Evolutionary conservation across 2,797 vertebrate species (phyloP).

Genomic region (Bradypodion ventrale): DNA sequence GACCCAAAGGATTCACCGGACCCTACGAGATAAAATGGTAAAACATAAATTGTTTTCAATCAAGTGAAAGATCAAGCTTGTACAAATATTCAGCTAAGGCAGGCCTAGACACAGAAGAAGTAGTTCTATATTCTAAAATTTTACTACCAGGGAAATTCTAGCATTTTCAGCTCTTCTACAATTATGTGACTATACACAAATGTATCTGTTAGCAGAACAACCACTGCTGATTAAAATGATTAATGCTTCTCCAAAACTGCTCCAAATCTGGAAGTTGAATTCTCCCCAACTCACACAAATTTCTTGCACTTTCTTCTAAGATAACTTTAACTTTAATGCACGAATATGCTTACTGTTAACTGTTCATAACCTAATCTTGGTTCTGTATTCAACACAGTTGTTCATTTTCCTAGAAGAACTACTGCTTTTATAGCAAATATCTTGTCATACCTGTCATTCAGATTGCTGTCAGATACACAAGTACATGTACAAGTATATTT

Average conservation of each 20-base stretch:
- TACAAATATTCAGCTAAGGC: not conserved
- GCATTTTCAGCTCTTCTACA: not conserved
- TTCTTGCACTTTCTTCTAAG: too few relatives aligned
- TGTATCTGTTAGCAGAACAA: not conserved
- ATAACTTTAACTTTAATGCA: too few relatives aligned
- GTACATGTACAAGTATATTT: too few relatives aligned
- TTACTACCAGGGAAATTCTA: not conserved
- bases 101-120: too few relatives aligned
- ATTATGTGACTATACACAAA: not conserved
- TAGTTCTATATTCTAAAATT: not conserved
- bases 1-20: conserved; percentile 95
- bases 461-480: not conserved
- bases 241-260: too few relatives aligned
- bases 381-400: not conserved
- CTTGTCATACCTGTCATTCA: not conserved
- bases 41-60: not conserved
- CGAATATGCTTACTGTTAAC: not conserved
- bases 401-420: not conserved
- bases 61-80: not conserved
- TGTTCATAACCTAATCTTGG: not conserved
- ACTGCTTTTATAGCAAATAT: not conserved
- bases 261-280: not conserved
- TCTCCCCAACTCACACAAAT: not conserved
- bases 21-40: conserved; percentile 74
- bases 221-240: not conserved